Percentiles rank a stretch among this genome's conserved stretches.
Conservation (phyloP, 2,797 vertebrate species). For the Nyctalus aviator region DNA sequence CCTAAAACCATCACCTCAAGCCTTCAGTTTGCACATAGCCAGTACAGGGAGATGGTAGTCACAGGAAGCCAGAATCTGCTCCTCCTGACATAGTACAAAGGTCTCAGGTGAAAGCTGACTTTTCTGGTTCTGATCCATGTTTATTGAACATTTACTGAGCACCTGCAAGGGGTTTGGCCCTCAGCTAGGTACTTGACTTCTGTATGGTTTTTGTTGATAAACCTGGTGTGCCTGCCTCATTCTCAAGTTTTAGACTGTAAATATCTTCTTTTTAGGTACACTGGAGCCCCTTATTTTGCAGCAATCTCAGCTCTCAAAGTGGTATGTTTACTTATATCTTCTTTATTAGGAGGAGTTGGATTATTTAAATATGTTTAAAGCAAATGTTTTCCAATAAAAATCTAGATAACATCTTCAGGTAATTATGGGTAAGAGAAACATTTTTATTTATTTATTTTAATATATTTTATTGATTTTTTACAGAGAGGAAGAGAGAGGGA, state of each 20-base stretch:
- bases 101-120: too few species aligned
- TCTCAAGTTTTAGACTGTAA: constrained; percentile 62
- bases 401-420: neutral
- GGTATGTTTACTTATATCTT: constrained; percentile 87
- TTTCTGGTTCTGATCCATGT: neutral
- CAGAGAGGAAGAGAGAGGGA: too few species aligned
- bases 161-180: neutral
- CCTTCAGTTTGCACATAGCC: neutral
- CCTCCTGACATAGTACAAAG: neutral
- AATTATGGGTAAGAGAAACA: neutral
- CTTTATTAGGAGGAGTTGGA: neutral
- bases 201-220: neutral
- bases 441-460: too few species aligned
- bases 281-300: constrained; percentile 98
- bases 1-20: neutral
- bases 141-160: neutral
- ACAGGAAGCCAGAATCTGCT: neutral
- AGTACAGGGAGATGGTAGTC: neutral
- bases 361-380: neutral
- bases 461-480: too few species aligned
- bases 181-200: neutral
- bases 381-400: neutral
- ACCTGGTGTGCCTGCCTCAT: neutral
- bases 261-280: constrained; percentile 90
- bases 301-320: constrained; percentile 98